Conservation (phyloP, 2,113 vertebrate genomes). For the Hippocampus comes region DNA sequence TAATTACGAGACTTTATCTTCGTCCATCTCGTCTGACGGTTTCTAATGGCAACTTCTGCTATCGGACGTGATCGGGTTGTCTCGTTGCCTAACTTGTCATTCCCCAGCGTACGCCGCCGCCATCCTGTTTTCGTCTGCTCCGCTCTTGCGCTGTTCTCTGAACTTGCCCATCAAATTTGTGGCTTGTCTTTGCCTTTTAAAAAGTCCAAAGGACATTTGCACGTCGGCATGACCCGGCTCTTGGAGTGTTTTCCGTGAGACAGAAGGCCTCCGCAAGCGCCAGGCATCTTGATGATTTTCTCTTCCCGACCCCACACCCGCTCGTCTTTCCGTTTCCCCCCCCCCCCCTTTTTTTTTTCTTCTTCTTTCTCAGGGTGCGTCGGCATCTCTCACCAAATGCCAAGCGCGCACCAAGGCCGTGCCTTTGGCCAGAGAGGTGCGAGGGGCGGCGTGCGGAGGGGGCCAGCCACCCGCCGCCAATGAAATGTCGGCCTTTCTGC, state of each 20-base stretch:
- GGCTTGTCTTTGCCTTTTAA: background rate
- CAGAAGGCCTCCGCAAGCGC: conserved; percentile 76
- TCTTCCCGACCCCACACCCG: background rate
- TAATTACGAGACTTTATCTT: no score
- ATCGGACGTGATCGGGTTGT: no score
- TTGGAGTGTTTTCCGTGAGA: conserved; percentile 71
- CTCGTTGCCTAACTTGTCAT: no score
- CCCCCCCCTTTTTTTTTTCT: no score
- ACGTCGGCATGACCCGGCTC: conserved; percentile 32
- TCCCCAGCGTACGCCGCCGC: no score
- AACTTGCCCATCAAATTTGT: no score
- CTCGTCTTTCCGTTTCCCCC: background rate
- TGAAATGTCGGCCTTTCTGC: background rate
- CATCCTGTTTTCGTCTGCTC: no score
- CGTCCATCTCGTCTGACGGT: no score
- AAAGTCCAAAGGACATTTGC: background rate
- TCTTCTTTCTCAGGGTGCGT: conserved; percentile 59
- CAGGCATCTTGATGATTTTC: conserved; percentile 70
- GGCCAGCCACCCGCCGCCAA: conserved; percentile 36
- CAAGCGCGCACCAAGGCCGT: conserved; percentile 67
- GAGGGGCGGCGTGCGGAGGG: conserved; percentile 32
- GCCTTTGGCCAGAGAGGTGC: conserved; percentile 54
- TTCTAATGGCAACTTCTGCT: no score
- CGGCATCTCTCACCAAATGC: conserved; percentile 65
- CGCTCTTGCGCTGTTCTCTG: no score